Evolutionary conservation across 2,888 invertebrate species (phyloP).

Genomic region (Eumacrocentrus americanus): DNA sequence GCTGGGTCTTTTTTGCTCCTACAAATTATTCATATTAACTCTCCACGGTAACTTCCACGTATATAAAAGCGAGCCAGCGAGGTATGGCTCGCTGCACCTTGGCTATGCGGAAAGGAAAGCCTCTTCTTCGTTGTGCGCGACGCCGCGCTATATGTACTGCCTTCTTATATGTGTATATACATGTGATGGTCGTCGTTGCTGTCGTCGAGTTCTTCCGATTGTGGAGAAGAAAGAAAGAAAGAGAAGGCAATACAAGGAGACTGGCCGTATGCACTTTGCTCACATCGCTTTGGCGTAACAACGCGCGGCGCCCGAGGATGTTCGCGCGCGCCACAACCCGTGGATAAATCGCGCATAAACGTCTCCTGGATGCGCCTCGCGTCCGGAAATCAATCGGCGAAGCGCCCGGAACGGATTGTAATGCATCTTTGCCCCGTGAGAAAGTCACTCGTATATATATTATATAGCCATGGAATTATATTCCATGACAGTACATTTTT

Average conservation of each 20-base stretch:
- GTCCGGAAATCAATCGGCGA: slow-evolving; percentile 47
- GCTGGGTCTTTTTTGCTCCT: slow-evolving; percentile 39
- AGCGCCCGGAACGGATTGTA: slow-evolving; percentile 34
- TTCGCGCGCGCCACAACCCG: slow-evolving; percentile 19
- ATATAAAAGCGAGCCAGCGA: slow-evolving; percentile 31
- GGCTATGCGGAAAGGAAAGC: slow-evolving; percentile 62
- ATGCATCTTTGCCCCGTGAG: slow-evolving; percentile 33
- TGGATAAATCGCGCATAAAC: slow-evolving; percentile 18
- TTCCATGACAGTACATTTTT: background rate
- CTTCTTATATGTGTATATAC: slow-evolving; percentile 9
- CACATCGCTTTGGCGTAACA: slow-evolving; percentile 3
- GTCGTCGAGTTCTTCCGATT: slow-evolving; percentile 10
- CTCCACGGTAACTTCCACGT: slow-evolving; percentile 38
- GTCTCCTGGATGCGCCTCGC: slow-evolving; percentile 18
- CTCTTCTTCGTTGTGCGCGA: slow-evolving; percentile 41
- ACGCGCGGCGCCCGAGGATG: slow-evolving; percentile 24
- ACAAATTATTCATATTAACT: slow-evolving; percentile 55
- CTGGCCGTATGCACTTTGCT: slow-evolving; percentile 10
- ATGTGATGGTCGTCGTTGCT: slow-evolving; percentile 9
- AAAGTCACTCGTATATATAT: slow-evolving; percentile 29
- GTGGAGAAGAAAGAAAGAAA: slow-evolving; percentile 1
- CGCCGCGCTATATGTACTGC: slow-evolving; percentile 10
- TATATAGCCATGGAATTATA: slow-evolving; percentile 7
- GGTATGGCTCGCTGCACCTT: slow-evolving; percentile 58
- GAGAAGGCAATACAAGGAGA: slow-evolving; percentile 12